Evolutionary conservation across 2,113 vertebrate species (phyloP).

Genomic region (Salminus brasiliensis): DNA sequence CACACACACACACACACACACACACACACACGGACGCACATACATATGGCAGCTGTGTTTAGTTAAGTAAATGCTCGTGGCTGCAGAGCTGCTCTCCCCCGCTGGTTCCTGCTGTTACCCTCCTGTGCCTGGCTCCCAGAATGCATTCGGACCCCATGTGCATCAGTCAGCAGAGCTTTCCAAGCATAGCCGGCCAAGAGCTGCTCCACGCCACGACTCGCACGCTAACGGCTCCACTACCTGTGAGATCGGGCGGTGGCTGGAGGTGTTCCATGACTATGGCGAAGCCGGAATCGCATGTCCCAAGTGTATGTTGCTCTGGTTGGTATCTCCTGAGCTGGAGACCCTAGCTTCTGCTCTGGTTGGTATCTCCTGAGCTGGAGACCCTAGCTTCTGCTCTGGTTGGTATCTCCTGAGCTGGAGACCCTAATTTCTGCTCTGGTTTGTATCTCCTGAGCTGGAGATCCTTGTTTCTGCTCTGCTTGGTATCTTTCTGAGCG

Average conservation of each 20-base stretch:
- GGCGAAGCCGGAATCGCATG: too few species aligned
- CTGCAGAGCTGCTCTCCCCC: conserved; percentile 31
- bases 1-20: conserved; percentile 26
- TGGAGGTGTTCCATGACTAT: not conserved
- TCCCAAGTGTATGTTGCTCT: too few species aligned
- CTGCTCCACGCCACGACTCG: not conserved
- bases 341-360: too few species aligned
- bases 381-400: too few species aligned
- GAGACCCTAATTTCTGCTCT: not conserved
- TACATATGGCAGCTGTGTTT: conserved; percentile 73
- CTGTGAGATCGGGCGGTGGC: not conserved
- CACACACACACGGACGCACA: conserved; percentile 11
- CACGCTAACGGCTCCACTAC: not conserved
- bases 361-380: too few species aligned
- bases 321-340: too few species aligned
- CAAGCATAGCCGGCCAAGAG: not conserved
- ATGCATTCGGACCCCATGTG: not conserved
- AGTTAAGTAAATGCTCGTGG: conserved; percentile 74
- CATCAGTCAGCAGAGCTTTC: not conserved
- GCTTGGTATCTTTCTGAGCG: not conserved
- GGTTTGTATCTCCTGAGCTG: too few species aligned
- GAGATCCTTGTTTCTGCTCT: not conserved
- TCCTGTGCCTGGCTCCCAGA: conserved; percentile 27
- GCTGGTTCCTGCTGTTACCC: conserved; percentile 54
- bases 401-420: too few species aligned